A percentile compares a stretch with the other conserved stretches of the same genome.
Evolutionary conservation across 2,888 invertebrate genomes (phyloP).

Genomic region (Zelleria hepariella): DNA sequence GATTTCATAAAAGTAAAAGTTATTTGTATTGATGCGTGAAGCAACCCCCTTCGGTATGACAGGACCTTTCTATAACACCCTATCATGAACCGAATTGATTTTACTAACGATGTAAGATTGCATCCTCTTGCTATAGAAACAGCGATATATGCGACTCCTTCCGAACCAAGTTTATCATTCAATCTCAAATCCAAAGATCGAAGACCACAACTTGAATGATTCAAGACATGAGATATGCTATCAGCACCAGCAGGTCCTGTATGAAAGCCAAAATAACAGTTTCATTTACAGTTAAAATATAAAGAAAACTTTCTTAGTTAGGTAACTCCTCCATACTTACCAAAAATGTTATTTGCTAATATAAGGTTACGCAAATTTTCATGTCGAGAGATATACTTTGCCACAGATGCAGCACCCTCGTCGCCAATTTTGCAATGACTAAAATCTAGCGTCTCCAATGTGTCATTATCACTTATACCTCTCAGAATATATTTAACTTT

Average conservation of each 20-base stretch:
- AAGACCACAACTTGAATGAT: constrained; percentile 48
- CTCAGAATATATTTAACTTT: constrained; percentile 56
- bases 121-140: constrained; percentile 63
- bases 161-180: constrained; percentile 56
- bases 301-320: neutral
- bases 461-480: constrained; percentile 43
- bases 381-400: constrained; percentile 66
- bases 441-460: constrained; percentile 72
- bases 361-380: constrained; percentile 57
- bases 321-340: no score
- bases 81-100: no score
- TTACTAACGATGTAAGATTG: constrained; percentile 50
- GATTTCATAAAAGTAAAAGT: no score
- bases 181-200: constrained; percentile 53
- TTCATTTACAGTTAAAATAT: neutral
- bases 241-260: constrained; percentile 54
- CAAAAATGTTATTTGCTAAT: constrained; percentile 69
- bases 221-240: constrained; percentile 50
- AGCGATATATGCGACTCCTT: constrained; percentile 57
- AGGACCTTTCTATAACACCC: no score
- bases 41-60: no score
- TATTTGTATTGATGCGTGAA: no score
- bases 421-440: constrained; percentile 76
- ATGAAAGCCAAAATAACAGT: constrained; percentile 8
- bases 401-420: constrained; percentile 73